A percentile compares a stretch with the other conserved stretches of the same genome.
These are phyloP conservation scores for Mythimna ferrago DNA, from an alignment of 2,888 invertebrate species.

Conservation along the genomic window DNA sequence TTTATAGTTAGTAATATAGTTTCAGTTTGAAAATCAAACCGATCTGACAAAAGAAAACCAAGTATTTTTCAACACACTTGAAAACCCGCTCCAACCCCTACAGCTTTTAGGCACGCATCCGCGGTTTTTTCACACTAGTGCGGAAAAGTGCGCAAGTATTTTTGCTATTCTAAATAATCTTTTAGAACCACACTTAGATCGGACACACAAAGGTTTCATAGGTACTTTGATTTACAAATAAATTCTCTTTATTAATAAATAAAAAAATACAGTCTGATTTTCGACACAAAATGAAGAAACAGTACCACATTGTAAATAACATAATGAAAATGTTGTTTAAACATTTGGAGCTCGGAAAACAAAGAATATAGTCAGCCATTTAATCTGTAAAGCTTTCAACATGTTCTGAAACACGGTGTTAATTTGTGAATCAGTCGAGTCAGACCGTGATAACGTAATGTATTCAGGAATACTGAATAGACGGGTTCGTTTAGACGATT, in stretches of 20 bases:
- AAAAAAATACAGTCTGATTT: background rate
- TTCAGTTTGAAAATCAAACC: background rate
- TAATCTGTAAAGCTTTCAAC: constrained; percentile 30
- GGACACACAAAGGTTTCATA: background rate
- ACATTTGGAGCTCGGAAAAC: constrained; percentile 35
- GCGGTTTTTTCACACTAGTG: too few relatives aligned
- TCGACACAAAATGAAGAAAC: background rate
- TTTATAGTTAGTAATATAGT: background rate
- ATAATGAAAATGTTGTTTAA: constrained; percentile 15
- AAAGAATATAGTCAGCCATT: constrained; percentile 27
- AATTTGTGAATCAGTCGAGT: constrained; percentile 41
- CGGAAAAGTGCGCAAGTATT: too few relatives aligned
- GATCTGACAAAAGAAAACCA: too few relatives aligned
- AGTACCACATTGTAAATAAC: background rate
- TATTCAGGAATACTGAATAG: constrained; percentile 57
- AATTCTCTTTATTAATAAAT: background rate
- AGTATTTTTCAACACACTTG: too few relatives aligned
- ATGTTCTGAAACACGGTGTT: constrained; percentile 35
- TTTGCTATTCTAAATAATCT: too few relatives aligned
- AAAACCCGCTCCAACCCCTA: too few relatives aligned
- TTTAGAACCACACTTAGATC: too few relatives aligned
- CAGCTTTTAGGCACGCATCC: too few relatives aligned
- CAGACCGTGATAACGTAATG: constrained; percentile 37
- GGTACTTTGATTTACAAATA: background rate
- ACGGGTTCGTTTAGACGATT: constrained; percentile 19